Base-by-base conservation (phyloP, 2,888 invertebrate species). In the Emmelina monodactyla region DNA sequence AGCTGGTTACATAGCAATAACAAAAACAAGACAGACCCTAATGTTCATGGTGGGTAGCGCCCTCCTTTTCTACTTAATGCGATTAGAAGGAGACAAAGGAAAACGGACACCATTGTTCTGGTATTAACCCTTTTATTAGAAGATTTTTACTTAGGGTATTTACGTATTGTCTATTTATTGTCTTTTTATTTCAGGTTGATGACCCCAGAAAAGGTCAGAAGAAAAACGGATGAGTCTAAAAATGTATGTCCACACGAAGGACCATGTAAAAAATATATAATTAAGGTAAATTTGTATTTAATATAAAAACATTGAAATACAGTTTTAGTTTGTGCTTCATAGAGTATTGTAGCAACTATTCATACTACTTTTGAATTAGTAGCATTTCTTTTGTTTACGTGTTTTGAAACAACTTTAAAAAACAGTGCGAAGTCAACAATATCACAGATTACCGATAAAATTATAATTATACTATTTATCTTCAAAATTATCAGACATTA, bases 21-120 rank as follows among this genome's bases (percentile, higher is more conserved):
- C 71, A 2, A 71, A 52, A 34, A 41, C 65, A 3, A 67, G 61
- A 28, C 70, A 72, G 42, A 73, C 75, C 0, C 31, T 79, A 1
- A 45, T 71, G 49, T 81, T 81, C 43, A 81, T 81, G 79, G 6
- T 69, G 10, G 76, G 80, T 7, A 81, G 75, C 39, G 58, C 76
- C 7, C 37, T 70, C 25, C 66, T 81, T 3, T 80, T 81, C 57
- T 81, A 80, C 40, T 55, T 80, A 4, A 78, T 81, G 78, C 53
- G 81, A 29, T 57, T 78, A 41, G 79, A 81, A 40, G 75, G 72
- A 37, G 75, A 78, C 1, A 80, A 62, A 37, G 53, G 63, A 36
- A 44, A 62, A 35, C 53, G 65, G 41, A 76, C 79, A 0, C 62
- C 71, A 2, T 44, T 80, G 22, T 61, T 80, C 39, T 81, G 81